Conservation (phyloP, 2,888 invertebrate species). For the Troides oblongomaculatus region DNA sequence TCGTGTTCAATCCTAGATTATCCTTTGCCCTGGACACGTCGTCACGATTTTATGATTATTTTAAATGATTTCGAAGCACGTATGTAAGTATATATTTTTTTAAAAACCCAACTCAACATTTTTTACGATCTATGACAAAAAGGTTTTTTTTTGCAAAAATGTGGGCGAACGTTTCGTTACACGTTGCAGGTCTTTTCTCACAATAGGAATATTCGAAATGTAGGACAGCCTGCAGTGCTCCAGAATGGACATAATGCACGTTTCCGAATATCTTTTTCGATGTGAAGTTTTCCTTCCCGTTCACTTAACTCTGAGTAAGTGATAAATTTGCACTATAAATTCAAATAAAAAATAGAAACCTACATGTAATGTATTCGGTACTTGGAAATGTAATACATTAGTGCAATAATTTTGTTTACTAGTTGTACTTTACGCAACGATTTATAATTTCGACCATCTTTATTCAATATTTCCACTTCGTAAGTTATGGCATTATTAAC, state of each 20-base stretch:
- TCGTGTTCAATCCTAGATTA: constrained; percentile 66
- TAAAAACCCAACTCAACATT: background rate
- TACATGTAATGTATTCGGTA: background rate
- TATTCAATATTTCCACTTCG: constrained; percentile 1
- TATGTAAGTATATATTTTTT: background rate
- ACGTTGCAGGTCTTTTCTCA: constrained; percentile 24
- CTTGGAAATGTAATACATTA: constrained; percentile 2
- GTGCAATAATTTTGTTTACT: background rate
- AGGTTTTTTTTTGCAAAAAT: constrained; percentile 16
- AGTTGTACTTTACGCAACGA: background rate
- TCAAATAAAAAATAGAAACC: constrained; percentile 16
- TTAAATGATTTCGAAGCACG: constrained; percentile 38
- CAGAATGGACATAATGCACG: constrained; percentile 27
- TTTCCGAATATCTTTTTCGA: constrained; percentile 28
- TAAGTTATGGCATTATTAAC: background rate
- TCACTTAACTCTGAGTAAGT: constrained; percentile 18
- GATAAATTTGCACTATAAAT: constrained; percentile 23
- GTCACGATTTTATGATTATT: constrained; percentile 63
- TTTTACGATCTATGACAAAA: constrained; percentile 10
- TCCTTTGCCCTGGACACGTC: constrained; percentile 66
- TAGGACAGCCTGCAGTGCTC: constrained; percentile 17
- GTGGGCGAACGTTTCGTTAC: constrained; percentile 1
- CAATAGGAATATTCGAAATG: constrained; percentile 27
- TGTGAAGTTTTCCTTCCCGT: constrained; percentile 27
- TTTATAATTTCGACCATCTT: constrained; percentile 7